Base-by-base conservation (phyloP, 1,140 invertebrate genomes). In the Nasonia longicornis region DNA sequence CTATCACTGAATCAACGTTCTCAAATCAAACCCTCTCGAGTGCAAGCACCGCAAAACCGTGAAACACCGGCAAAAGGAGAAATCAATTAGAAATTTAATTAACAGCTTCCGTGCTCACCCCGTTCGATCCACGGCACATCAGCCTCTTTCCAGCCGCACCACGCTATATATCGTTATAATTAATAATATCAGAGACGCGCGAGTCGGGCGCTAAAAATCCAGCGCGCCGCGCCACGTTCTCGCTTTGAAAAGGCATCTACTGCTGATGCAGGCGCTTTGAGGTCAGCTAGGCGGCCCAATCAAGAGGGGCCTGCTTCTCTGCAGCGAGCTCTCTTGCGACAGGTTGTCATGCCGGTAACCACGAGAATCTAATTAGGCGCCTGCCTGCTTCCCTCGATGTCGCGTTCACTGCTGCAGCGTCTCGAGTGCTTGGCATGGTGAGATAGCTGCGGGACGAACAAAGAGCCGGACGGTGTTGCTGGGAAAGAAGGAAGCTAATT, bases 341-440 rank as follows among this genome's bases (percentile, higher is more conserved):
- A 77, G 80, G 48, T 85, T 80, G 81, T 82, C 82, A 82, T 74
- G 58, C 78, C 45, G 81, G 83, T 83, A 84, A 85, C 81, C 76
- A 67, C 45, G 58, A 64, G 66, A 84, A 86, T 86, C 83, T 85
- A 85, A 85, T 86, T 86, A 85, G 81, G 77, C 80, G 80, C 81
- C 45, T n/a, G 52, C 52, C 52, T 58, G 16, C 52, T 16, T 58
- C 52, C 16, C 52, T n/a, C 52, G 52, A 58, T 58, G 52, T 58
- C 52, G 52, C 52, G 52, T 58, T 58, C 16, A 58, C 52, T 58
- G 20, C 52, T 58, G 52, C 26, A 26, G 26, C 20, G 52, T 58
- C 52, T 58, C 52, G 4, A 58, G 52, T 58, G 20, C 52, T 20
- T 16, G 52, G 52, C 20, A n/a, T n/a, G 52, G 20, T 20, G 20